A percentile compares a stretch with the other conserved stretches of the same genome.
phyloP scores from a whole-genome alignment of 2,888 invertebrate genomes.

The Nemotelus nigrinus region DNA sequence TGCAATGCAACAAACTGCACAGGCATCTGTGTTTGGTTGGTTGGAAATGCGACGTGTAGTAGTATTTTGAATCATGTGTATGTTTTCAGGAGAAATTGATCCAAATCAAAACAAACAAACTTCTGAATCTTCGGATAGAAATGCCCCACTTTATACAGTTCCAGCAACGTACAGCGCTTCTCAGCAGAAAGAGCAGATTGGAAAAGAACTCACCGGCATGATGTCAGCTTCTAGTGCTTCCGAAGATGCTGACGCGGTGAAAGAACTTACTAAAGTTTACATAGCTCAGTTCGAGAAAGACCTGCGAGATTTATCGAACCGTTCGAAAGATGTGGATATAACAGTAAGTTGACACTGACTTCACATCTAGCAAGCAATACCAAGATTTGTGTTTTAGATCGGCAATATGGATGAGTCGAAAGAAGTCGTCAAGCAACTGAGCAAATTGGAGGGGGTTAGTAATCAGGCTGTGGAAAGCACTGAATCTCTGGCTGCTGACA shows the following conservation, averaged over 20 bases:
- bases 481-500: conserved; percentile 70
- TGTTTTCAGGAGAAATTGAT: not conserved
- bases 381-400: conserved; percentile 56
- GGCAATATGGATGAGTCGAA: conserved; percentile 70
- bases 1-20: not conserved
- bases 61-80: no score
- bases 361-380: not conserved
- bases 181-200: conserved; percentile 48
- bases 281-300: conserved; percentile 74
- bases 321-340: conserved; percentile 67
- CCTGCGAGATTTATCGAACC: conserved; percentile 70
- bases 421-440: conserved; percentile 66
- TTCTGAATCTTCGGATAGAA: conserved; percentile 34
- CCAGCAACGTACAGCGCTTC: conserved; percentile 58
- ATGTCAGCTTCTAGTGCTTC: conserved; percentile 16
- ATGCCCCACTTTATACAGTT: conserved; percentile 59
- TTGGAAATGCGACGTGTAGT: no score
- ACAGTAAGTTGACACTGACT: conserved; percentile 52
- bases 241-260: conserved; percentile 62
- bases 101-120: conserved; percentile 8
- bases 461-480: conserved; percentile 72
- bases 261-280: conserved; percentile 72
- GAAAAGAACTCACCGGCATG: not conserved
- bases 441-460: conserved; percentile 70
- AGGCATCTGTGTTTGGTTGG: no score